These are phyloP conservation scores for Aphidius gifuensis DNA, from an alignment of 1,140 invertebrate genomes.

Conservation along the genomic window DNA sequence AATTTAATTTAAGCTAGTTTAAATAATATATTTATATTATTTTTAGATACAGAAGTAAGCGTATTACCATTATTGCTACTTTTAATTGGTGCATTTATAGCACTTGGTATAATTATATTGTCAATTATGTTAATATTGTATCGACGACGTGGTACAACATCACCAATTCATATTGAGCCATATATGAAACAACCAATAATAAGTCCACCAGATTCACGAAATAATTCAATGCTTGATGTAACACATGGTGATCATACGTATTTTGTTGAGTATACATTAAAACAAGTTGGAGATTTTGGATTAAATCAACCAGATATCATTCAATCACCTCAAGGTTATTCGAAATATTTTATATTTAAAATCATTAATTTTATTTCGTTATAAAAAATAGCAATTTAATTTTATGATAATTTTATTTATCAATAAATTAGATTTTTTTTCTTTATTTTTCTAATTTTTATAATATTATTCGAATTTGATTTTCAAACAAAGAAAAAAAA, in stretches of 20 bases:
- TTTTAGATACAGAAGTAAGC: conserved; percentile 61
- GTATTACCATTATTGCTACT: conserved; percentile 62
- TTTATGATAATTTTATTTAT: background rate
- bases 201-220: conserved; percentile 53
- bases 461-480: conserved; percentile 18
- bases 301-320: conserved; percentile 58
- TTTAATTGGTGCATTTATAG: conserved; percentile 61
- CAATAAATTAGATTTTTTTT: background rate
- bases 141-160: conserved; percentile 50
- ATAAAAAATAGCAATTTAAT: no score
- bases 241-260: conserved; percentile 58
- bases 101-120: conserved; percentile 61
- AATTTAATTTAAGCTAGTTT: no score
- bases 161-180: conserved; percentile 52
- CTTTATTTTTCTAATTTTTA: background rate
- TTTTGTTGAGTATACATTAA: conserved; percentile 56
- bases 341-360: conserved; percentile 25
- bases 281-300: conserved; percentile 53
- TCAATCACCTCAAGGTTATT: conserved; percentile 55
- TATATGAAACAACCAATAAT: conserved; percentile 61
- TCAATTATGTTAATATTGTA: conserved; percentile 61
- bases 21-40: conserved; percentile 7
- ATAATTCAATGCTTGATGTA: conserved; percentile 56
- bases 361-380: background rate
- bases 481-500: background rate